Base-by-base conservation (phyloP, 2,113 vertebrate species). In the Heliornis fulica region DNA sequence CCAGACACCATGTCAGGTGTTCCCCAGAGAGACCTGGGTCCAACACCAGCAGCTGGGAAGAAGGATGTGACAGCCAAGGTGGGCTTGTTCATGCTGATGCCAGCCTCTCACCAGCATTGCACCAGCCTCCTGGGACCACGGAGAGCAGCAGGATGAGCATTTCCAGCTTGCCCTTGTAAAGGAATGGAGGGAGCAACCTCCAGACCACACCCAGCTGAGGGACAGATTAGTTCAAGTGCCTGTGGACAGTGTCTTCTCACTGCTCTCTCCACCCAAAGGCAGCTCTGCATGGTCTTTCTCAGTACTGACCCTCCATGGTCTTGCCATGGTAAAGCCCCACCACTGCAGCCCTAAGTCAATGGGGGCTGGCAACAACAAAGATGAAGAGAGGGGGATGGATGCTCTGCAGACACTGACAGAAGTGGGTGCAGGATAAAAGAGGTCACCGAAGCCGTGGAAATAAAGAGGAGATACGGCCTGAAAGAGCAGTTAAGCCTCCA, bases 191-290 rank as follows among this genome's bases (percentile, higher is more conserved):
- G 29, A 65, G 32, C 36, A 80, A 34, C 25, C 20, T 87, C 66
- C 56, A 45, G 21, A 40, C 25, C 0, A 0, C 68, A 65, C 23
- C 36, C 32, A 1, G 1, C 4, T 36, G 11, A 63, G 20, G 41
- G 28, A 68, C n/a, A 77, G 43, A 41, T 14, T 7, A 10, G n/a
- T 81, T 26, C 43, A 41, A 21, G 65, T 16, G 69, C 34, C 53
- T 26, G 28, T 0, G 2, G 69, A 51, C 36, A 15, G 40, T n/a
- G 45, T 13, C 38, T 59, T 41, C 68, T 38, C 21, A 0, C 53
- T 64, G 53, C 43, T 48, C 29, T 38, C 20, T n/a, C 38, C 54
- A 43, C 9, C 25, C 8, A n/a, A n/a, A n/a, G n/a, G n/a, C n/a
- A n/a, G n/a, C n/a, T n/a, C n/a, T n/a, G n/a, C n/a, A n/a, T n/a